phyloP scores from a whole-genome alignment of 2,888 invertebrate species.

The Sepioteuthis lessoniana region DNA sequence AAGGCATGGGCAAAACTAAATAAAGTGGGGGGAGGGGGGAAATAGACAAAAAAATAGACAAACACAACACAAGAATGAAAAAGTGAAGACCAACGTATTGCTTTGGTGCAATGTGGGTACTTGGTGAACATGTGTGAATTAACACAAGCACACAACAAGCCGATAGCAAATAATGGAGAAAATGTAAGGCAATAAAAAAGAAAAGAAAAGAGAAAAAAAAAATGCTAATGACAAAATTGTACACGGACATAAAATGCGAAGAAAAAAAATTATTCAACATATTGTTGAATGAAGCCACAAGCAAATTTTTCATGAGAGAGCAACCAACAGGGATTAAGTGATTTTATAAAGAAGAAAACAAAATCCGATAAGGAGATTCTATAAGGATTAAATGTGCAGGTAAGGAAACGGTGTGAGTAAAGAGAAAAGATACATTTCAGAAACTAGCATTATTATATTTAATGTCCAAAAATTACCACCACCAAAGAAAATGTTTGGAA shows the following conservation, averaged over 20 bases:
- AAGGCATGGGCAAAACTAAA: background rate
- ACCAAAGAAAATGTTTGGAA: no score
- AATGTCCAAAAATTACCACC: no score
- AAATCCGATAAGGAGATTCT: background rate
- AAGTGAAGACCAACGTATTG: background rate
- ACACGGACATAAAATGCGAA: constrained; percentile 10
- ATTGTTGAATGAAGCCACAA: constrained; percentile 37
- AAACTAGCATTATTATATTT: background rate
- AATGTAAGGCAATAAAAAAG: background rate
- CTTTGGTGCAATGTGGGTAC: background rate
- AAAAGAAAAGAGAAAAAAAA: background rate
- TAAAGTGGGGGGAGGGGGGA: background rate
- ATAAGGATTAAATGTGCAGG: background rate
- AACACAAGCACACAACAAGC: background rate
- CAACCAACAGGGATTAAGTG: background rate
- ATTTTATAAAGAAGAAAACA: background rate
- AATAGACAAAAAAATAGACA: background rate
- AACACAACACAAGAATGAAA: background rate
- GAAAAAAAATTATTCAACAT: background rate
- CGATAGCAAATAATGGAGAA: background rate
- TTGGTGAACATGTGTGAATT: background rate
- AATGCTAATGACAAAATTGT: background rate
- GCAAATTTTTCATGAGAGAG: constrained; percentile 41
- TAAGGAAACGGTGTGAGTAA: no score
- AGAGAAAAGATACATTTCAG: background rate